Percentiles rank a stretch among this genome's conserved stretches.
phyloP scores from a whole-genome alignment of 1,140 invertebrate genomes.

The Bemisia tabaci region DNA sequence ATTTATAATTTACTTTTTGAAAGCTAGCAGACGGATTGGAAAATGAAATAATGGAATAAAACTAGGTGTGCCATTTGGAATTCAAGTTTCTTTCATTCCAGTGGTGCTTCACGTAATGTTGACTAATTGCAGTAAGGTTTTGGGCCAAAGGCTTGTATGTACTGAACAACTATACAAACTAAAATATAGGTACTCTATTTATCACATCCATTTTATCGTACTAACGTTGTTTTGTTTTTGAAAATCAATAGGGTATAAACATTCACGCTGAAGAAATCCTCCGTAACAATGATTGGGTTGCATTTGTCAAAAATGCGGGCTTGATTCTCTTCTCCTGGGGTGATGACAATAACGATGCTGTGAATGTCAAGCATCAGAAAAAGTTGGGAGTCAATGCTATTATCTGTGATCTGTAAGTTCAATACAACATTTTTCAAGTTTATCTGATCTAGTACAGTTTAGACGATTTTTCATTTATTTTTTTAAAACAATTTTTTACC shows the following conservation, averaged over 20 bases:
- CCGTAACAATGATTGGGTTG: slow-evolving; percentile 54
- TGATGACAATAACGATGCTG: slow-evolving; percentile 80
- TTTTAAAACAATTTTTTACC: no score
- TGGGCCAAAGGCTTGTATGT: neutral
- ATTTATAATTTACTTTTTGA: no score
- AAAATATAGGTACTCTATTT: neutral
- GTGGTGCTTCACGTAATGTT: neutral
- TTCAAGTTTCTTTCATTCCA: neutral
- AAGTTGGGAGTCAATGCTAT: slow-evolving; percentile 78
- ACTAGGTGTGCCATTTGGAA: no score
- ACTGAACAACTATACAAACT: neutral
- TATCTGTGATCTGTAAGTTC: slow-evolving; percentile 75
- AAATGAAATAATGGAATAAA: no score
- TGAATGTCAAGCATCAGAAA: slow-evolving; percentile 75
- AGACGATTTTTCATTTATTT: no score
- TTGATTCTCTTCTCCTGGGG: slow-evolving; percentile 92
- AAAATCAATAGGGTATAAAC: slow-evolving; percentile 52
- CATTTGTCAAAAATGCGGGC: slow-evolving; percentile 56
- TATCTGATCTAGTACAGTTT: no score
- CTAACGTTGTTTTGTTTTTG: neutral
- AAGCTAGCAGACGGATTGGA: no score
- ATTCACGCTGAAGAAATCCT: slow-evolving; percentile 85
- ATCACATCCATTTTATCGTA: neutral
- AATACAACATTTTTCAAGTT: no score
- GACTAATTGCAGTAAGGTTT: neutral